Conservation (phyloP, 2,113 vertebrate species). For the Clarias macrocephalus region DNA sequence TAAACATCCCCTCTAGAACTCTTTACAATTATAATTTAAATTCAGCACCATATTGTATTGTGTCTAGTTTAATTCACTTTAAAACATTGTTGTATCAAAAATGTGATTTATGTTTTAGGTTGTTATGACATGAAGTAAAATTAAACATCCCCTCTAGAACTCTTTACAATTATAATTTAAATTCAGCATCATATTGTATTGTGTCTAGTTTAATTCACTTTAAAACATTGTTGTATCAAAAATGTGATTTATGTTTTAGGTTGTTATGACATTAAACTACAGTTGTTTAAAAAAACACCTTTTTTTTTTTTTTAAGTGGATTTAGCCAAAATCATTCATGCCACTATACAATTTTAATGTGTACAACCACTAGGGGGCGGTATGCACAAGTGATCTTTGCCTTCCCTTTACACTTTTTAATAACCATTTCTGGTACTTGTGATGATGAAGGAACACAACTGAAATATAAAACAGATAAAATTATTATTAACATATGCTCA, state of each 20-base stretch:
- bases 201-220: neutral
- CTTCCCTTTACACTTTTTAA: neutral
- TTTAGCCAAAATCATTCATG: neutral
- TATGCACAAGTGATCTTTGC: neutral
- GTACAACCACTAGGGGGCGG: neutral
- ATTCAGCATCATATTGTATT: neutral
- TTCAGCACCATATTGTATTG: neutral
- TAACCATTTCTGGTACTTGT: neutral
- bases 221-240: neutral
- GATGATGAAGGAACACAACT: neutral
- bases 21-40: neutral
- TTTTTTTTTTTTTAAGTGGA: neutral
- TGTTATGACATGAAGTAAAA: no score
- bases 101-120: neutral
- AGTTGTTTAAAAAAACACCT: neutral
- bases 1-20: neutral
- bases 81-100: neutral
- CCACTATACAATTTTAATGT: neutral
- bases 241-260: neutral
- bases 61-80: neutral
- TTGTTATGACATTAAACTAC: neutral
- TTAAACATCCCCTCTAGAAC: neutral
- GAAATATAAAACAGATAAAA: neutral
- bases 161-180: neutral
- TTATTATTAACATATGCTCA: neutral